A percentile compares a stretch with the other conserved stretches of the same genome.
Conservation (phyloP, 2,888 invertebrate species). For the Tenthredo amoena region DNA sequence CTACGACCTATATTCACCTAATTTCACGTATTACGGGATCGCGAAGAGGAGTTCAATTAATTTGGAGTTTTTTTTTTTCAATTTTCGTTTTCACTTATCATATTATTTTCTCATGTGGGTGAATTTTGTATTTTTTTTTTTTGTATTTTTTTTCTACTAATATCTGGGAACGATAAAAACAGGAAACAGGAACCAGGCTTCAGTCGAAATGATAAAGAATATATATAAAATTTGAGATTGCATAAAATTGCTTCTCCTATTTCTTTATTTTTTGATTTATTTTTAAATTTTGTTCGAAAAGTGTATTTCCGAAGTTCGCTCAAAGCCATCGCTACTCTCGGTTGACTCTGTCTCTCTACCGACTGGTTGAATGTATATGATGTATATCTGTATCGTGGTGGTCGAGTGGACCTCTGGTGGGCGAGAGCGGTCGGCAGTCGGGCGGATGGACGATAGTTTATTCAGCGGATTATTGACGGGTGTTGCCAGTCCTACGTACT, state of each 20-base stretch:
- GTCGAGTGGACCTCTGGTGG: conserved; percentile 68
- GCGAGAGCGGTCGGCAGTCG: conserved; percentile 61
- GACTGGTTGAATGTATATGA: conserved; percentile 49
- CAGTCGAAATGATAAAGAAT: too few relatives aligned
- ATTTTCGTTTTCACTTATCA: not conserved
- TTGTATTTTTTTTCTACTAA: not conserved
- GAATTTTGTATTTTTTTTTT: too few relatives aligned
- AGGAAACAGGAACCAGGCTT: too few relatives aligned
- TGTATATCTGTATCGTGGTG: conserved; percentile 58
- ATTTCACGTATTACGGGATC: not conserved
- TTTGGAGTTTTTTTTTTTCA: not conserved
- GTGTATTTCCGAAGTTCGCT: conserved; percentile 45
- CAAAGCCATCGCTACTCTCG: conserved; percentile 51
- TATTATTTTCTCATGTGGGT: not conserved
- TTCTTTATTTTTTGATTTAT: conserved; percentile 58
- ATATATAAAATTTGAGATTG: too few relatives aligned
- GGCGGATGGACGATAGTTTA: conserved; percentile 76
- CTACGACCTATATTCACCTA: conserved; percentile 32
- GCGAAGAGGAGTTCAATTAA: not conserved
- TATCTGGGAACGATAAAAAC: too few relatives aligned
- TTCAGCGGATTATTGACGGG: conserved; percentile 78
- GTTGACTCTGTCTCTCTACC: conserved; percentile 43
- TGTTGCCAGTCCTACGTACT: conserved; percentile 66
- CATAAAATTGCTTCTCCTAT: not conserved
- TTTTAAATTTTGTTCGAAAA: conserved; percentile 56